Evolutionary conservation across 2,888 invertebrate species (phyloP), one percentile per base, ranked within the genome.

Genomic region (Andrena hattorfiana): DNA sequence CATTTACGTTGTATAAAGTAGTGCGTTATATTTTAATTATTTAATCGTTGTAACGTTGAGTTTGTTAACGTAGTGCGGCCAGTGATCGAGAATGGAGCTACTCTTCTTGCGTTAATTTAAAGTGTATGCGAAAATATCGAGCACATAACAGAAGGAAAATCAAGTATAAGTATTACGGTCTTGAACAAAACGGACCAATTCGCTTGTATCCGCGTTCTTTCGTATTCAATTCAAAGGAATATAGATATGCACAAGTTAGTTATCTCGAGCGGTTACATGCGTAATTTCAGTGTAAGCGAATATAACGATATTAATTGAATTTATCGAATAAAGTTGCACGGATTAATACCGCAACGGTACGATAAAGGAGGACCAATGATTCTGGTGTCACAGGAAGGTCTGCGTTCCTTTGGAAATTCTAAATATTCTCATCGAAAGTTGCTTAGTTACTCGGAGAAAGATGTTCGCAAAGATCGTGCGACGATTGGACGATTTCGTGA

Each of bases 401-500:
- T 16, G 5, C 10, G 23, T 48, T 54, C 3, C 10, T 26, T 10
- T 20, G 20, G 56, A 13, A 49, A 8, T 20, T 70, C n/a, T 13
- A 48, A 49, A 51, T 13, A 35, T 35, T 26, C 59, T 35, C 59
- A 35, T 35, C 87, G 85, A n/a, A 86, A 76, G 48, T 74, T 86
- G 30, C 78, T 84, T 4, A 42, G 30, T 54, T 85, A 85, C 51
- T 16, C 51, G 16, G 64, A 64, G 5, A 42, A 30, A 10, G 51
- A 10, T 23, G 20, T 56, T 49, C 10, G 16, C 2, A 30, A 20
- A 66, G 10, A 13, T 48, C 13, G 28, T 3, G 26, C 28, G 0
- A 78, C 10, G 54, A 30, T 4, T 48, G 8, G 13, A 2, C 20
- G 20, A 60, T 72, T 51, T 2, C n/a, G 16, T 3, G 16, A 26